A percentile compares a stretch with the other conserved stretches of the same genome.
phyloP scores from a whole-genome alignment of 2,888 invertebrate genomes.

The Zhengitettix transpicula region DNA sequence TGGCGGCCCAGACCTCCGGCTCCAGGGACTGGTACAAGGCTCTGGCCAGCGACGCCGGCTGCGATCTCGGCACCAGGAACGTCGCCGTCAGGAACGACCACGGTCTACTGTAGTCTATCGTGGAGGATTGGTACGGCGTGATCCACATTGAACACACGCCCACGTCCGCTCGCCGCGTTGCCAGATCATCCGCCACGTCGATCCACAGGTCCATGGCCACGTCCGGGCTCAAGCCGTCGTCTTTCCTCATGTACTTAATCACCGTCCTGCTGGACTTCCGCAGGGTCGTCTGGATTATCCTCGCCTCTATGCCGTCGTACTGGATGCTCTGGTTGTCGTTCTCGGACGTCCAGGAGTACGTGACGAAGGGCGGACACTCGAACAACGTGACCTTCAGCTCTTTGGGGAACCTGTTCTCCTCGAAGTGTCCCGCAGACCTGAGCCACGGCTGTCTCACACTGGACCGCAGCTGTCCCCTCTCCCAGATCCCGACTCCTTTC shows the following conservation, averaged over 20 bases:
- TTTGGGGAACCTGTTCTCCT: not conserved
- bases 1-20: not conserved
- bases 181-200: not conserved
- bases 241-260: not conserved
- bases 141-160: not conserved
- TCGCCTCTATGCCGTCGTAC: not conserved
- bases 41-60: not conserved
- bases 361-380: not conserved
- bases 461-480: too few relatives aligned
- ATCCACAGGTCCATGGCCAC: not conserved
- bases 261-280: too few relatives aligned
- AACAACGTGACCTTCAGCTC: not conserved
- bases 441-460: too few relatives aligned
- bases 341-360: not conserved
- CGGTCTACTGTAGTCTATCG: not conserved
- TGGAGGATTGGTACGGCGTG: not conserved
- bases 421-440: too few relatives aligned
- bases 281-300: not conserved
- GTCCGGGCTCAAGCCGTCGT: not conserved
- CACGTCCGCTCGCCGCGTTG: not conserved
- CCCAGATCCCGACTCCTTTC: too few relatives aligned
- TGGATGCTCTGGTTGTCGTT: not conserved
- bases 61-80: not conserved
- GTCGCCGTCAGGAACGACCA: not conserved
- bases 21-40: not conserved